These are phyloP conservation scores for Prunella fulvescens DNA, from an alignment of 2,113 vertebrate genomes.

Conservation along the genomic window DNA sequence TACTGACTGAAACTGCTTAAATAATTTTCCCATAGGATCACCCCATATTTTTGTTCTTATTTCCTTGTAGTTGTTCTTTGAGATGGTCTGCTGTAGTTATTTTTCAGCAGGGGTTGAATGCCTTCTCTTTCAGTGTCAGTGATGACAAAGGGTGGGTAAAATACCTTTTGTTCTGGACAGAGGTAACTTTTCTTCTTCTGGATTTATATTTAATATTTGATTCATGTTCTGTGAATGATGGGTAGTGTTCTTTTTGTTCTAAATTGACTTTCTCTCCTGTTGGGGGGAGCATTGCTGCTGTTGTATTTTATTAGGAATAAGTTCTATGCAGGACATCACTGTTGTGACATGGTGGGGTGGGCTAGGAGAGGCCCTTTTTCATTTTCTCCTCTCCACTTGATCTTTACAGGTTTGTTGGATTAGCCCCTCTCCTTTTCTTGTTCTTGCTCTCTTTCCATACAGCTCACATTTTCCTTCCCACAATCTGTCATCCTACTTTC, in stretches of 20 bases:
- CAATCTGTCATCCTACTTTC: slow-evolving; percentile 42
- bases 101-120: not conserved
- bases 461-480: slow-evolving; percentile 51
- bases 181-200: not conserved
- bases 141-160: not conserved
- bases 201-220: not conserved
- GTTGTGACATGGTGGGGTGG: not conserved
- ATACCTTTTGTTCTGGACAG: not conserved
- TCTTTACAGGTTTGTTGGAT: not conserved
- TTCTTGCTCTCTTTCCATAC: slow-evolving; percentile 12
- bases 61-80: not conserved
- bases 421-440: not conserved
- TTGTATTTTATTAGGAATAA: not conserved
- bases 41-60: not conserved
- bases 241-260: not conserved
- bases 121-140: not conserved
- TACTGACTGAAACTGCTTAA: not conserved
- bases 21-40: not conserved
- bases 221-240: not conserved
- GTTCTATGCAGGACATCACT: not conserved
- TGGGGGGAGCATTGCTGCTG: not conserved
- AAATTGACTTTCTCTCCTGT: not conserved
- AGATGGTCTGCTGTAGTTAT: not conserved
- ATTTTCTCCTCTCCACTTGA: not conserved
- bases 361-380: not conserved